A percentile compares a stretch with the other conserved stretches of the same genome.
These are phyloP conservation scores for Platycercus adscitus DNA, from an alignment of 2,113 vertebrate species.

Conservation along the genomic window DNA sequence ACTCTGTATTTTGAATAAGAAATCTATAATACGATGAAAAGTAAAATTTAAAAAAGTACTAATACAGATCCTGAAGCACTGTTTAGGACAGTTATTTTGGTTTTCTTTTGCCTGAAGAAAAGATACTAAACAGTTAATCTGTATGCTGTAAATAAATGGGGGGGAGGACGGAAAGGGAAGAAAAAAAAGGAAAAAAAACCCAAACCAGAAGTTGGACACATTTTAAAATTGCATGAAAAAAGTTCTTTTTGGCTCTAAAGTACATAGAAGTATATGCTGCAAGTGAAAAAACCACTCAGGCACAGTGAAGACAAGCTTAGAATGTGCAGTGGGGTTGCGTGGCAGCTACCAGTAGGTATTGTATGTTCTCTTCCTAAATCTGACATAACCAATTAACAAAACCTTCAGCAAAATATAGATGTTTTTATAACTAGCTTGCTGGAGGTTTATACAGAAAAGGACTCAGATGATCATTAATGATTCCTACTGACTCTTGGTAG, in stretches of 20 bases:
- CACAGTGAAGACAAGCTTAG: neutral
- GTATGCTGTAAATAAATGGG: neutral
- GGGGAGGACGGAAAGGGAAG: rapidly evolving
- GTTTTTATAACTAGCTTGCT: neutral
- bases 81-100: neutral
- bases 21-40: neutral
- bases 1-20: neutral
- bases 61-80: neutral
- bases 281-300: neutral
- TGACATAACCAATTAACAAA: neutral
- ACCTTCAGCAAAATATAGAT: slow-evolving; percentile 1
- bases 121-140: neutral
- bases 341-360: neutral
- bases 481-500: neutral
- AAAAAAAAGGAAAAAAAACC: neutral
- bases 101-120: neutral
- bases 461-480: neutral
- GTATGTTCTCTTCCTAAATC: neutral
- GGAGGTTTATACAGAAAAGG: slow-evolving; percentile 37
- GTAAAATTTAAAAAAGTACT: neutral
- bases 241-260: neutral
- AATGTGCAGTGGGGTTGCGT: rapidly evolving
- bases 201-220: neutral
- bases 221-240: neutral
- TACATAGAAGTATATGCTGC: neutral